Conservation (phyloP, 2,888 invertebrate species). For the Falcaria lacertinaria region DNA sequence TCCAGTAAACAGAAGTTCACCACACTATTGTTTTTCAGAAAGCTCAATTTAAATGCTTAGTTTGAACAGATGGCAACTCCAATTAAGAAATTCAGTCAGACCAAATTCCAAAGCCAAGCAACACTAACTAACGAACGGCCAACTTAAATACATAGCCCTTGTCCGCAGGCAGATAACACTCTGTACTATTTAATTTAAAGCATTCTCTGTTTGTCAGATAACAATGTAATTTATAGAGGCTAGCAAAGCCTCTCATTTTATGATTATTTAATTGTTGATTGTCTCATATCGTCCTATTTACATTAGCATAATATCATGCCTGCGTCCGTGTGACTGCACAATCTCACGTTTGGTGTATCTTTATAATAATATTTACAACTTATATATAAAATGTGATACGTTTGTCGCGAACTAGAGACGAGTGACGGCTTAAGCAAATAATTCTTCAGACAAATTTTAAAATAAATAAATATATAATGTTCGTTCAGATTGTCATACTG, state of each 20-base stretch:
- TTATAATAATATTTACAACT: slow-evolving; percentile 36
- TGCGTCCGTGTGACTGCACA: slow-evolving; percentile 56
- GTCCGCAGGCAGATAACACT: slow-evolving; percentile 66
- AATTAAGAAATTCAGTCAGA: no score
- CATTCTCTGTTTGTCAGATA: slow-evolving; percentile 65
- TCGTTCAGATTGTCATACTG: no score
- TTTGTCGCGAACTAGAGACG: background rate
- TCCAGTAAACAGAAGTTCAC: no score
- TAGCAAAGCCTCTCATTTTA: slow-evolving; percentile 64
- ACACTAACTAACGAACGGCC: background rate
- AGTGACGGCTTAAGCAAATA: no score
- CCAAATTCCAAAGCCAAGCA: background rate
- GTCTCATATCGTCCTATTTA: slow-evolving; percentile 54
- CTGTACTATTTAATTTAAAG: slow-evolving; percentile 63
- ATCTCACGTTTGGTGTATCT: slow-evolving; percentile 28
- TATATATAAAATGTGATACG: slow-evolving; percentile 13
- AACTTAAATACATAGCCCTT: slow-evolving; percentile 36
- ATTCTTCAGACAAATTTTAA: no score
- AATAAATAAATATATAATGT: no score
- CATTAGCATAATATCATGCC: slow-evolving; percentile 29
- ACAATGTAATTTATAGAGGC: slow-evolving; percentile 66
- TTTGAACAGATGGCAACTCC: no score
- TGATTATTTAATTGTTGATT: slow-evolving; percentile 67
- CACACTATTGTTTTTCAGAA: no score
- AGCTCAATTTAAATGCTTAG: no score